Evolutionary conservation across 1,140 invertebrate genomes (phyloP).

Genomic region (Maniola jurtina): DNA sequence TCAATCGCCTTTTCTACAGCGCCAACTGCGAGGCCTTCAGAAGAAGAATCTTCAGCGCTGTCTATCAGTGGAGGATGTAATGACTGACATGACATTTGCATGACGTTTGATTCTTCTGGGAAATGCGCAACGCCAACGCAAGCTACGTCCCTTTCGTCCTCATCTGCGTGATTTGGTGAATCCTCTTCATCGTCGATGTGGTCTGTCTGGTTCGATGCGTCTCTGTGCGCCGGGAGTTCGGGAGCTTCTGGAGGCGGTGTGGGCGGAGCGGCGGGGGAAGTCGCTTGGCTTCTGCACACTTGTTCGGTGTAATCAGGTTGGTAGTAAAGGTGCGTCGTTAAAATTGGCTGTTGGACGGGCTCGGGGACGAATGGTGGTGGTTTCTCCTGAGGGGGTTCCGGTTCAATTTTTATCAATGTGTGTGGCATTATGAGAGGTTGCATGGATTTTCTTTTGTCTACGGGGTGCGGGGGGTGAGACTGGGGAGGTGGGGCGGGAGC

Average conservation of each 20-base stretch:
- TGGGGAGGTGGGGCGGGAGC: conserved; percentile 74
- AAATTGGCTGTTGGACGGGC: conserved; percentile 80
- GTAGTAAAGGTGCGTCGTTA: conserved; percentile 79
- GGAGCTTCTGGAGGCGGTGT: conserved; percentile 81
- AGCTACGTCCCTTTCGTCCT: conserved; percentile 76
- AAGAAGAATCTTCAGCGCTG: conserved; percentile 64
- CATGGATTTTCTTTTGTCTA: conserved; percentile 80
- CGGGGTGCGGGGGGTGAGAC: conserved; percentile 50
- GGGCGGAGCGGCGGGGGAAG: conserved; percentile 75
- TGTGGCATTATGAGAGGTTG: conserved; percentile 79
- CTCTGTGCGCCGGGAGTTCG: conserved; percentile 82
- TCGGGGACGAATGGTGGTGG: conserved; percentile 76
- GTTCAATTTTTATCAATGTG: conserved; percentile 83
- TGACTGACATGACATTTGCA: conserved; percentile 38
- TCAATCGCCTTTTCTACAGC: conserved; percentile 68
- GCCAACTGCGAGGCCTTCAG: conserved; percentile 54
- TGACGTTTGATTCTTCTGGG: conserved; percentile 51
- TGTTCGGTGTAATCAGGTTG: conserved; percentile 72
- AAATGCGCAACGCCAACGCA: conserved; percentile 70
- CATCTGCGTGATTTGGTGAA: conserved; percentile 69
- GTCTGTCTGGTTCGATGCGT: conserved; percentile 90
- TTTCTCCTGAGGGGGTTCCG: conserved; percentile 75
- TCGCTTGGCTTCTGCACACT: conserved; percentile 79
- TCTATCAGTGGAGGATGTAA: conserved; percentile 53
- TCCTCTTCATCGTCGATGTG: conserved; percentile 80